phyloP scores from a whole-genome alignment of 2,888 invertebrate species.

The Ischnus inquisitorius region DNA sequence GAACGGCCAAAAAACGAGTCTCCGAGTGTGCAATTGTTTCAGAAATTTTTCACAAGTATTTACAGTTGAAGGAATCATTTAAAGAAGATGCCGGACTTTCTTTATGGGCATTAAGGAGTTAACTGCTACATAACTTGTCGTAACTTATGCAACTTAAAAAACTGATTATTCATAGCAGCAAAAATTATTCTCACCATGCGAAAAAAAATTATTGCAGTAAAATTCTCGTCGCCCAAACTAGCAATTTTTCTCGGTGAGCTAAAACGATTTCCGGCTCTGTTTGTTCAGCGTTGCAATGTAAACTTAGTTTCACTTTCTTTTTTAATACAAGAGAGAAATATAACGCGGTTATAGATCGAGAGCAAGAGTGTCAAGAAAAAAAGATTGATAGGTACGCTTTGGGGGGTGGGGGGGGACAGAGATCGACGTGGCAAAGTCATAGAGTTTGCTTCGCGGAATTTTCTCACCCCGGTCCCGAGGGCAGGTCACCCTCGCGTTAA shows the following conservation, averaged over 20 bases:
- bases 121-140: too few species aligned
- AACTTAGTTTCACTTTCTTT: slow-evolving; percentile 5
- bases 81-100: too few species aligned
- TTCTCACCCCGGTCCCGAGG: slow-evolving; percentile 17
- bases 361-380: slow-evolving; percentile 16
- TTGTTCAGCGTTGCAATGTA: neutral
- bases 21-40: too few species aligned
- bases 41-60: too few species aligned
- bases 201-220: too few species aligned
- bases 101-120: too few species aligned
- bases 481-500: slow-evolving; percentile 69
- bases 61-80: too few species aligned
- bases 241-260: neutral
- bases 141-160: too few species aligned
- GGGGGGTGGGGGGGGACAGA: neutral
- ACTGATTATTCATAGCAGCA: too few species aligned
- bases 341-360: neutral
- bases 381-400: slow-evolving; percentile 50
- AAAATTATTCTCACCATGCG: too few species aligned
- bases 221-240: too few species aligned
- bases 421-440: slow-evolving; percentile 54
- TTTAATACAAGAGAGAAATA: neutral
- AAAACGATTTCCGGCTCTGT: neutral
- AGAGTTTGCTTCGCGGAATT: slow-evolving; percentile 13
- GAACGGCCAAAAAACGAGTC: too few species aligned